A percentile compares a stretch with the other conserved stretches of the same genome.
Evolutionary conservation across 2,797 vertebrate genomes (phyloP).

Genomic region (Odontamblyopus rebecca): DNA sequence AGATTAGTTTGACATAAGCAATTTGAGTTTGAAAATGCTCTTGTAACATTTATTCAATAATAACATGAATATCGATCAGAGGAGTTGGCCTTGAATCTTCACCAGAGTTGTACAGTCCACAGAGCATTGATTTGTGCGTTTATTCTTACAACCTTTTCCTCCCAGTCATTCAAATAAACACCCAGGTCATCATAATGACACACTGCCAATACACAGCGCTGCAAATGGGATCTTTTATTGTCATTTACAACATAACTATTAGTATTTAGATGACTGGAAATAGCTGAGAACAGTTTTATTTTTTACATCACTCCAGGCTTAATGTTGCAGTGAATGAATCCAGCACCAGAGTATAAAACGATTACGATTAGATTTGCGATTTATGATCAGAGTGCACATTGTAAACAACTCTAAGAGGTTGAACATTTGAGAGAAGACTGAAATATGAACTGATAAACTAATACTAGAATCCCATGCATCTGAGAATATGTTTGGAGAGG

Average conservation of each 20-base stretch:
- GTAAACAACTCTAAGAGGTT: too few species aligned
- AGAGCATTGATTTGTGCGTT: slow-evolving; percentile 17
- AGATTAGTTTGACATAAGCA: background rate
- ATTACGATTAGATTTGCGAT: too few species aligned
- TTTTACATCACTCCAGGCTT: slow-evolving; percentile 12
- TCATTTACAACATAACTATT: background rate
- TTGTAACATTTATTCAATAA: slow-evolving; percentile 6
- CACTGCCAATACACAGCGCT: background rate
- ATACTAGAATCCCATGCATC: too few species aligned
- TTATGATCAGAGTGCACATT: too few species aligned
- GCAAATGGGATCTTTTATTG: background rate
- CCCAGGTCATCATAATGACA: background rate
- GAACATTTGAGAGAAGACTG: too few species aligned
- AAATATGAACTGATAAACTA: too few species aligned
- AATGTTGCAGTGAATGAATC: background rate
- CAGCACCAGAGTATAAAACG: background rate
- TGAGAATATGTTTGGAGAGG: too few species aligned
- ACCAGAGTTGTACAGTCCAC: background rate
- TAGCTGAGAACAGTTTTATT: slow-evolving; percentile 11
- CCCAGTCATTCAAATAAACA: slow-evolving; percentile 7
- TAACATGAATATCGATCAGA: slow-evolving; percentile 10
- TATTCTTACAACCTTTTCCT: slow-evolving; percentile 8
- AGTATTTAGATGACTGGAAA: slow-evolving; percentile 13
- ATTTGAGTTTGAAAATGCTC: slow-evolving; percentile 4
- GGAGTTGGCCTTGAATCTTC: background rate